Conservation (phyloP, 2,888 invertebrate species). For the Cephus spinipes region DNA sequence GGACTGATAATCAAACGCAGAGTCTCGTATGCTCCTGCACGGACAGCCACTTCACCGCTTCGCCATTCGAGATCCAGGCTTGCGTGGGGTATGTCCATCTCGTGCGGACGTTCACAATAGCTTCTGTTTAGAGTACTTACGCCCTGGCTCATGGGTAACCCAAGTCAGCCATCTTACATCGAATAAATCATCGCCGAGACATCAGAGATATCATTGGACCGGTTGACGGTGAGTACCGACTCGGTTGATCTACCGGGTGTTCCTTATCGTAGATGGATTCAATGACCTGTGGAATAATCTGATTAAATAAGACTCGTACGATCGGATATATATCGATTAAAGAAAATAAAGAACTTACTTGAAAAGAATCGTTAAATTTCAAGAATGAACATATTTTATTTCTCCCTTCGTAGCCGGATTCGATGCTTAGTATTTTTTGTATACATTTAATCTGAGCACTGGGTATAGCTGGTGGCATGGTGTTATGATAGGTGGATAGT, state of each 20-base stretch:
- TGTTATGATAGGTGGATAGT: conserved; percentile 55
- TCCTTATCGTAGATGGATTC: conserved; percentile 4
- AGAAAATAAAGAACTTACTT: neutral
- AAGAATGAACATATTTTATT: neutral
- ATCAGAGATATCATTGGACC: conserved; percentile 65
- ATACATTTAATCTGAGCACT: neutral
- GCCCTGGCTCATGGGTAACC: conserved; percentile 49
- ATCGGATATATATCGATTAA: neutral
- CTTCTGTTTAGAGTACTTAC: conserved; percentile 65
- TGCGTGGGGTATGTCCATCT: conserved; percentile 62
- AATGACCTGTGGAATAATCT: neutral
- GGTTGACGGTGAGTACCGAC: conserved; percentile 54
- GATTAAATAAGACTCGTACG: neutral
- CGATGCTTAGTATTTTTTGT: neutral
- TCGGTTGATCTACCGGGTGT: conserved; percentile 53
- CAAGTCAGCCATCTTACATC: conserved; percentile 61
- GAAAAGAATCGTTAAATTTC: neutral
- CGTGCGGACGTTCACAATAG: conserved; percentile 62
- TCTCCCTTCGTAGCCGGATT: neutral
- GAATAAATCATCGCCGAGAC: conserved; percentile 65
- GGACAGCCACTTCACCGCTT: neutral
- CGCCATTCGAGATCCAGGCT: conserved; percentile 38
- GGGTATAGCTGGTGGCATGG: conserved; percentile 21
- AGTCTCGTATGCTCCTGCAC: neutral
- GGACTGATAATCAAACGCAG: conserved; percentile 41